These are phyloP conservation scores for Macrosoma leucophasiata DNA, from an alignment of 2,888 invertebrate species.

Conservation along the genomic window DNA sequence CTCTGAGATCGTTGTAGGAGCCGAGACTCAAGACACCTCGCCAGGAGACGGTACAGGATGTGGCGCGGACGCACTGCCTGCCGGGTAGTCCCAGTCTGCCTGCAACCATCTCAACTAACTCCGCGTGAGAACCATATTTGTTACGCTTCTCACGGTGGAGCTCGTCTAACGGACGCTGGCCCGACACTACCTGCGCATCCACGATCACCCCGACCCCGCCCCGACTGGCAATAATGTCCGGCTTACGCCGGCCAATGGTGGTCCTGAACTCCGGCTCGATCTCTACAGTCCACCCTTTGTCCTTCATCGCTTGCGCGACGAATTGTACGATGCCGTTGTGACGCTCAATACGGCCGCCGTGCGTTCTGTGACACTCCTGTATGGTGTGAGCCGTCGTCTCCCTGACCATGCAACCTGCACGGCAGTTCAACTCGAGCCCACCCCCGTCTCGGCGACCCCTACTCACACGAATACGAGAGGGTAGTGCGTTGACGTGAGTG, in stretches of 20 bases:
- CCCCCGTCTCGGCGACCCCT: conserved; percentile 23
- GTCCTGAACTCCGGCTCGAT: conserved; percentile 31
- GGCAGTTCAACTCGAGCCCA: conserved; percentile 31
- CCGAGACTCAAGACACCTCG: conserved; percentile 24
- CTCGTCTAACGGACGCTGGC: conserved; percentile 26
- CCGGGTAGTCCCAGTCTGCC: conserved; percentile 26
- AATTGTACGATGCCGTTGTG: conserved; percentile 32
- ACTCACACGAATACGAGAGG: conserved; percentile 28
- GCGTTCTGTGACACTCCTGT: conserved; percentile 32
- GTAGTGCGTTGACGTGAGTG: conserved; percentile 35
- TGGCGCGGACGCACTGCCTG: conserved; percentile 13
- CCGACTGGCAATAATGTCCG: conserved; percentile 33
- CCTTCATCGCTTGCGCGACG: conserved; percentile 25
- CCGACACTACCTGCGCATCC: conserved; percentile 39
- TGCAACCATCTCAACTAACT: conserved; percentile 25
- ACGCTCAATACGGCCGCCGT: conserved; percentile 35
- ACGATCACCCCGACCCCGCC: conserved; percentile 29
- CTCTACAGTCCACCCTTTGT: conserved; percentile 30
- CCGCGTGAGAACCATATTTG: conserved; percentile 27
- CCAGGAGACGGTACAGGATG: conserved; percentile 28
- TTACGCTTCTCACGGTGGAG: conserved; percentile 28
- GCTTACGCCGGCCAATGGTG: conserved; percentile 31
- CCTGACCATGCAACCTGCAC: conserved; percentile 33
- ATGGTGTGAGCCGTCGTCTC: conserved; percentile 38
- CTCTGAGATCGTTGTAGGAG: conserved; percentile 16